Evolutionary conservation across 2,888 invertebrate genomes (phyloP), one percentile per base, ranked within the genome.

Genomic region (Callyntrura sp.): DNA sequence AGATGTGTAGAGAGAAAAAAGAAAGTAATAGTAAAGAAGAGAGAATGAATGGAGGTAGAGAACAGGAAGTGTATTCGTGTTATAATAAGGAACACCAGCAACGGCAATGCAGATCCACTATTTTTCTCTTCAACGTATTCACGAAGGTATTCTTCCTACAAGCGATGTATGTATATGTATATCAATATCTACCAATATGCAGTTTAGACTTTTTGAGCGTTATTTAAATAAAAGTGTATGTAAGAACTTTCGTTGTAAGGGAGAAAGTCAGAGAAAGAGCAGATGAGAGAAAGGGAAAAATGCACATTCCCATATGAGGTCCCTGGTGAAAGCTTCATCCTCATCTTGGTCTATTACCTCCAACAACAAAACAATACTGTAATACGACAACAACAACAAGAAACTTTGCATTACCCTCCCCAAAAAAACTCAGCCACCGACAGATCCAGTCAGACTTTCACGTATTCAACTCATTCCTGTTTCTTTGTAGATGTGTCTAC

Each of bases 291-390:
- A 23, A 12, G 28, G 81, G n/a, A 70, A 81, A 78, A 85, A 65
- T 70, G 51, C 60, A 23, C 35, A 78, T 62, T 78, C 85, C 25
- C 65, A 79, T 81, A 81, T 35, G n/a, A n/a, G 43, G 86, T 81
- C 86, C 79, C 86, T 51, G n/a, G 68, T 87, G 86, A 87, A 87
- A 87, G 81, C 86, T 87, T 87, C 81, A 87, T 87, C 51, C 81
- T 87, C 57, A 81, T 87, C 57, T 51, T 43, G 79, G 43, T 81
- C 86, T 65, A 51, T 65, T 85, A 85, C 65, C 85, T 76, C 14
- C 23, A 55, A 35, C 70, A 70, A 84, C 70, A 70, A 48, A 65
- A 78, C 45, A 48, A 70, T 20, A 48, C 48, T 35, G 17, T 70
- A 70, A 45, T 70, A 70, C 20, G n/a, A 68, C 68, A 11, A 62